Base-by-base conservation (phyloP, 30 jellyfish, hydroid and myxozoan species). In the Pelagia noctiluca region DNA sequence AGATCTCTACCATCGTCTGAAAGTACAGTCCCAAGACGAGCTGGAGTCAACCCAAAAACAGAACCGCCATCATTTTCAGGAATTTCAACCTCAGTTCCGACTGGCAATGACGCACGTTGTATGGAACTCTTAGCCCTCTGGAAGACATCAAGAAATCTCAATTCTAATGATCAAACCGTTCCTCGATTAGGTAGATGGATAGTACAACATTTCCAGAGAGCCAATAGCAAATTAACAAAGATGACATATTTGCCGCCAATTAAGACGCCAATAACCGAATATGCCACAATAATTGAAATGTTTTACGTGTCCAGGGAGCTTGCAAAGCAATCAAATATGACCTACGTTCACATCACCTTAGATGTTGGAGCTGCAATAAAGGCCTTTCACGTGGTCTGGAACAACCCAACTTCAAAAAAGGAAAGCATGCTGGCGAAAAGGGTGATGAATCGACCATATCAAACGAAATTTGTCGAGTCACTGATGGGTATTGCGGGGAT, bases 301-400 rank as follows among this genome's bases (percentile, higher is more conserved):
- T 73, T 73, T 46, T 32, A 73, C 47, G 53, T 25, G 53, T 73
- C 85, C 24, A 38, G 85, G 47, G 52, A 46, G 85, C 78, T 73
- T 22, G 85, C 76, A 47, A 46, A 47, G 50, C 85, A 73, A 52
- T 73, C 50, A 24, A 52, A 52, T 46, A 73, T 73, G 85, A 2
- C 47, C 42, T 73, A 36, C 30, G 52, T 31, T 25, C 85, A 73
- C 73, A 73, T 73, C 50, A 52, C 85, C 28, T 25, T 73, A 53
- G 78, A 73, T 31, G 50, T 38, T 49, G 76, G 85, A n/a, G 85
- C 85, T 73, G 85, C 85, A 47, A 73, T 52, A 31, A 73, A 70
- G 25, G 82, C 82, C 11, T 70, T 5, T 70, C 64, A 70, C 75
- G 85, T 47, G 50, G 53, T 47, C 31, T 73, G 85, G 85, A 73